Conservation (phyloP, 2,113 vertebrate species). For the Kryptolebias marmoratus region DNA sequence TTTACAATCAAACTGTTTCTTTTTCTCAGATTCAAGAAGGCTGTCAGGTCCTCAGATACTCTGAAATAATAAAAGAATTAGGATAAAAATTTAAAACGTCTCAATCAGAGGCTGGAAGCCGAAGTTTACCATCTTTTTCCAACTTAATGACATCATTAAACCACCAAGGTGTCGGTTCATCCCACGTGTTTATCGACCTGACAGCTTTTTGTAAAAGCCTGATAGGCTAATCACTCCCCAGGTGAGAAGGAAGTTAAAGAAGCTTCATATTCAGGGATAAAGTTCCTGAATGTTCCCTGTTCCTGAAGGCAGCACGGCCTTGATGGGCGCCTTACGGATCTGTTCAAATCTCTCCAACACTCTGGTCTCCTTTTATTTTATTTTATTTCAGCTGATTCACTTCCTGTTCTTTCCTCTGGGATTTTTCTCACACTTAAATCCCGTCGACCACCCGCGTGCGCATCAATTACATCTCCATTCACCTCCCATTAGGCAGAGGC, state of each 20-base stretch:
- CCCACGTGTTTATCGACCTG: conserved; percentile 62
- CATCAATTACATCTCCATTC: conserved; percentile 81
- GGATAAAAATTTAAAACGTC: too few species aligned
- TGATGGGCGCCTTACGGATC: neutral
- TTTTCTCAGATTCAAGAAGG: too few species aligned
- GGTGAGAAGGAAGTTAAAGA: conserved; percentile 19
- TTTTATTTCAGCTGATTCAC: neutral
- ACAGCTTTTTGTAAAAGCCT: conserved; percentile 63
- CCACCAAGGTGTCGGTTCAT: conserved; percentile 44
- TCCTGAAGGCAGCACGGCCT: neutral
- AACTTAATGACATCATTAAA: conserved; percentile 62
- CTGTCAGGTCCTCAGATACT: too few species aligned
- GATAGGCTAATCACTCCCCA: conserved; percentile 30
- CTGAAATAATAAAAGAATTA: too few species aligned
- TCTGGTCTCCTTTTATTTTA: neutral
- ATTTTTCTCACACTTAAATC: conserved; percentile 70
- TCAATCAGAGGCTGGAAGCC: too few species aligned
- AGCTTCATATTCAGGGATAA: neutral
- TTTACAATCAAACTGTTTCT: too few species aligned
- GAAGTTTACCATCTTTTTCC: conserved; percentile 2
- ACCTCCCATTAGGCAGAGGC: conserved; percentile 73
- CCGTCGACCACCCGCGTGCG: conserved; percentile 76
- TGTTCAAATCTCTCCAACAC: neutral
- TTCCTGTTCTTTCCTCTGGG: conserved; percentile 44
- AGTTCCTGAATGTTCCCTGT: neutral